Evolutionary conservation across 2,113 vertebrate genomes (phyloP), one percentile per base, ranked within the genome.

Genomic region (Datnioides undecimradiatus): DNA sequence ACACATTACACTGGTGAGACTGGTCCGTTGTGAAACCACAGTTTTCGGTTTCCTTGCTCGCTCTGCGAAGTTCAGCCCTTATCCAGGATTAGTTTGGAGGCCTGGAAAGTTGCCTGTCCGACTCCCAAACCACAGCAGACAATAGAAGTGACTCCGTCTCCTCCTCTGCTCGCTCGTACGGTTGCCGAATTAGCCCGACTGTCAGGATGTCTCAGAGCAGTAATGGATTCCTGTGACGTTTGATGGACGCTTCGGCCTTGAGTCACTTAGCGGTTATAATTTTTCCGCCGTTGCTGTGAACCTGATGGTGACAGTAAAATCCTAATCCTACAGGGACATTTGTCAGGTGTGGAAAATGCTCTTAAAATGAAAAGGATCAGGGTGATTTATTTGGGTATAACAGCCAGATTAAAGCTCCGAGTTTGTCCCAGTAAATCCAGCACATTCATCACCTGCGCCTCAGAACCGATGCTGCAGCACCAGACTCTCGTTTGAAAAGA

Each of bases 321-420:
- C 76, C 33, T 76, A 69, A 74, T 84, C 67, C 77, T 43, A 6
- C 64, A 2, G 66, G 67, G 75, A 80, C 59, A 8, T 73, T 78
- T 64, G 59, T 80, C 55, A 8, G 13, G 43, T 17, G 31, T 46
- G 51, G 59, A 25, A 73, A 63, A 65, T 38, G 62, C 71, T 86
- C 48, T 54, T 60, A 59, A 76, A 78, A 57, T 60, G 55, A 64
- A 73, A 75, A 75, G 41, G 31, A 45, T 45, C 4, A 33, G 17
- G 1, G 16, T 46, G 62, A 84, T 55, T 84, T 55, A 58, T 58
- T 46, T 31, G 69, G 60, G 59, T 55, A 31, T 49, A 48, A 72
- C 34, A 7, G 40, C 19, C 1, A 69, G 57, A 34, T 79, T 63
- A n/a, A n/a, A 79, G 57, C 55, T 60, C 9, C 0, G 23, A 48